Evolutionary conservation across 2,113 vertebrate species (phyloP).

Genomic region (Acrocephalus arundinaceus): DNA sequence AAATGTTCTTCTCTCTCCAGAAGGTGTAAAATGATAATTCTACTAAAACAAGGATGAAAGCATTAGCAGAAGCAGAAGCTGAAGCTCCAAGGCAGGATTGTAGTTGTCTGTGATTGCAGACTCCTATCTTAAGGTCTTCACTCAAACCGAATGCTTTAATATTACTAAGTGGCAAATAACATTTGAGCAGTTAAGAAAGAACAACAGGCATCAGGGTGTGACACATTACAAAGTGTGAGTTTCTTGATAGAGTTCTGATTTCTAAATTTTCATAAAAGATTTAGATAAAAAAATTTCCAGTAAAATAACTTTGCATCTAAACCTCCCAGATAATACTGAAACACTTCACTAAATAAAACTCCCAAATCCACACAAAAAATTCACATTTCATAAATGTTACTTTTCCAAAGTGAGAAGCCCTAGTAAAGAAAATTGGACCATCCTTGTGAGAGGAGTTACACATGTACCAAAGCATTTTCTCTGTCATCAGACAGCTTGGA

Average conservation of each 20-base stretch:
- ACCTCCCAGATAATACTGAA: not conserved
- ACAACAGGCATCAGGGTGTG: not conserved
- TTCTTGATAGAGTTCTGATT: not conserved
- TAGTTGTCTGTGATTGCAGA: not conserved
- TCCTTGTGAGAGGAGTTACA: not conserved
- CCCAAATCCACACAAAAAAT: not conserved
- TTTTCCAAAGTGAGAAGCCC: not conserved
- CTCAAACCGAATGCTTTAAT: not conserved
- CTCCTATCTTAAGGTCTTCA: not conserved
- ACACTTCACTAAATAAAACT: not conserved
- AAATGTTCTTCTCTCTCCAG: not conserved
- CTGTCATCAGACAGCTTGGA: not conserved
- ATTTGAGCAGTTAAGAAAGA: not conserved
- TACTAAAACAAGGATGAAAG: not conserved
- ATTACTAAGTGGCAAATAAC: not conserved
- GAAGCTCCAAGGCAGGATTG: not conserved
- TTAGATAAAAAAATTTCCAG: not conserved
- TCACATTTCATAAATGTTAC: not conserved
- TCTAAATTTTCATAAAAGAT: not conserved
- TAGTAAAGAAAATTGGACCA: not conserved
- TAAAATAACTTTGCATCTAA: not conserved
- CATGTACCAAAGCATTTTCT: not conserved
- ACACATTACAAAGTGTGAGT: fast-evolving
- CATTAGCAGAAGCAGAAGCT: not conserved
- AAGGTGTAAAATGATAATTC: not conserved